Base-by-base conservation (phyloP, 2,888 invertebrate species). In the Eurytoma californica region DNA sequence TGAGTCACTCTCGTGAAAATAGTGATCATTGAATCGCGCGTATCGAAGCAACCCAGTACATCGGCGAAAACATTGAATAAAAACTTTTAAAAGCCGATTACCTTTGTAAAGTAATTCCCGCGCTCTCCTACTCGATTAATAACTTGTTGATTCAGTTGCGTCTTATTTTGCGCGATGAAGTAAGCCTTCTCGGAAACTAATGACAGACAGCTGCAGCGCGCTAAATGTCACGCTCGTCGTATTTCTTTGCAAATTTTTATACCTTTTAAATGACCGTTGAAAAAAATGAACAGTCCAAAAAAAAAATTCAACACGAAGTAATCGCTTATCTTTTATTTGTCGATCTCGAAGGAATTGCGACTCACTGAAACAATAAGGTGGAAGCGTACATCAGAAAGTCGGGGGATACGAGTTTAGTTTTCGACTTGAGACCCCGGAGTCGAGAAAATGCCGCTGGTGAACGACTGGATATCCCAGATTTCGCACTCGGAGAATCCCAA, bases 381-480 rank as follows among this genome's bases (percentile, higher is more conserved):
- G 51, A 20, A 47, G 47, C 18, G 49, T 20, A 47, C 39, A 16
- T 12, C 55, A 0, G 57, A 5, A 49, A 5, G 5, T 1, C 60
- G n/a, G 24, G n/a, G 14, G 24, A 24, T 24, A 24, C 57, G 57
- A 28, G 60, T 49, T 51, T 60, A 51, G 60, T 39, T 51, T 61
- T 72, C 49, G 57, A 60, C 13, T 20, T 13, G 73, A 47, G 57
- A 20, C 57, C 9, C 39, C 20, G 14, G 14, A 14, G 55, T 5
- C 13, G 20, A 53, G 24, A 72, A 55, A 77, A 72, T 60, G 66
- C 69, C 70, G 49, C 12, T 61, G 39, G 60, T 28, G 67, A 74
- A 72, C 28, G n/a, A 61, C 20, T 51, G 77, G 57, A 70, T 58
- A 70, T 70, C 58, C 77, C 76, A 63, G 77, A 55, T 77, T 77